A percentile compares a stretch with the other conserved stretches of the same genome.
Evolutionary conservation across 2,888 invertebrate genomes (phyloP).

Genomic region (Polia nebulosa): DNA sequence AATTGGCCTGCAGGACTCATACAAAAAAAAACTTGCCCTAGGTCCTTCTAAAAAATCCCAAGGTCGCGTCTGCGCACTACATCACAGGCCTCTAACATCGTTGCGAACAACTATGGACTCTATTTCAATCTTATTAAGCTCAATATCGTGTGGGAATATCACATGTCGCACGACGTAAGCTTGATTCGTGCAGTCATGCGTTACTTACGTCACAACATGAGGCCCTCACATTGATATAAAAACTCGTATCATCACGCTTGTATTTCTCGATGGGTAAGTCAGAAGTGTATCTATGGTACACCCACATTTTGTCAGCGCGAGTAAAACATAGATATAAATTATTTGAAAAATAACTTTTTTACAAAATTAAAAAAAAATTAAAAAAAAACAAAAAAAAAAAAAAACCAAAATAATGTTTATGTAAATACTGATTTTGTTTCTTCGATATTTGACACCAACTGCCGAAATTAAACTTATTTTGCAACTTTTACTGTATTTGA

Average conservation of each 20-base stretch:
- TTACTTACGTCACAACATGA: conserved; percentile 15
- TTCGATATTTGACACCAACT: too few relatives aligned
- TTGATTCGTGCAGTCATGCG: not conserved
- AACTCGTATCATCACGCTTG: not conserved
- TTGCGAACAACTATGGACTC: not conserved
- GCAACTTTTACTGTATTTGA: too few relatives aligned
- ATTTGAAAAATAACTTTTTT: too few relatives aligned
- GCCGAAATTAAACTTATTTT: too few relatives aligned
- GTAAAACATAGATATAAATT: too few relatives aligned
- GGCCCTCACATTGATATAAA: not conserved
- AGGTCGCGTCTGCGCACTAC: conserved; percentile 38
- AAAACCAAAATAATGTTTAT: too few relatives aligned
- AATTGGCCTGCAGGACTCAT: not conserved
- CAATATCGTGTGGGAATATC: not conserved
- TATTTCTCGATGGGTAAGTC: not conserved
- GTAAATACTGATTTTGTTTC: too few relatives aligned
- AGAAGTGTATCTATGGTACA: too few relatives aligned
- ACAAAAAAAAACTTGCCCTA: conserved; percentile 4
- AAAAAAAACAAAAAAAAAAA: too few relatives aligned
- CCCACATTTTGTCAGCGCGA: not conserved
- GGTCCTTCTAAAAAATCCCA: conserved; percentile 12
- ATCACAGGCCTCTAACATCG: not conserved
- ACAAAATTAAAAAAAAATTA: too few relatives aligned
- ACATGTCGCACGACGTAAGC: not conserved
- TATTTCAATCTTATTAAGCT: not conserved